A percentile compares a stretch with the other conserved stretches of the same genome.
phyloP scores from a whole-genome alignment of 1,140 invertebrate species.

The Lepidotrigona ventralis region DNA sequence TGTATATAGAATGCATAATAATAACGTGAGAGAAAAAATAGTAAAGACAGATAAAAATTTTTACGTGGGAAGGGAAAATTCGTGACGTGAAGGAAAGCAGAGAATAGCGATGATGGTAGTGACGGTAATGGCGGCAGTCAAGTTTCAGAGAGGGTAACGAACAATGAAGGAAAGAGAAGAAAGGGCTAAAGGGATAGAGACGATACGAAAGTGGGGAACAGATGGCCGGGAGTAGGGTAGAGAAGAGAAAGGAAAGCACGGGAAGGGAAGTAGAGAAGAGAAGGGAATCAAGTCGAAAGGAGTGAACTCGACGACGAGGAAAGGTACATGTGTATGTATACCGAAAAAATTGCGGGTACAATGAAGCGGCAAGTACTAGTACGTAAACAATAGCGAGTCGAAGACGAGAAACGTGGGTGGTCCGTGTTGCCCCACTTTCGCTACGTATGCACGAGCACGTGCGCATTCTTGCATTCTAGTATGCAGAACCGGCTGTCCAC shows the following conservation, averaged over 20 bases:
- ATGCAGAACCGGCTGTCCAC: conserved; percentile 50
- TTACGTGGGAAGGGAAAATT: neutral
- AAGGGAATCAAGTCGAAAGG: neutral
- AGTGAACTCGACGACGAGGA: neutral
- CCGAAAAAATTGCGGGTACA: neutral
- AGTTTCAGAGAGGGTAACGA: conserved; percentile 15
- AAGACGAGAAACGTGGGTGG: conserved; percentile 56
- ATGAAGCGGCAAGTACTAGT: neutral
- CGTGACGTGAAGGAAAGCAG: neutral
- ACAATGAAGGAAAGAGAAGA: neutral
- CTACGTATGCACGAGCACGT: conserved; percentile 67
- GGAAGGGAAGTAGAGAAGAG: neutral
- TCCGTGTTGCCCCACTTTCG: conserved; percentile 64
- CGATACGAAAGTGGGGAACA: neutral
- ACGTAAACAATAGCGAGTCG: neutral
- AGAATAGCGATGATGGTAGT: neutral
- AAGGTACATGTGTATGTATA: neutral
- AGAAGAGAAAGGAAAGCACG: neutral
- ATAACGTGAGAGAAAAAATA: neutral
- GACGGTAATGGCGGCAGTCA: neutral
- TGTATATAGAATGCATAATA: no score
- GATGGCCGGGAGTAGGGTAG: neutral
- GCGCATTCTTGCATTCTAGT: conserved; percentile 39
- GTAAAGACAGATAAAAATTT: neutral
- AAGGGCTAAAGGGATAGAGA: conserved; percentile 13